Evolutionary conservation across 2,113 vertebrate genomes (phyloP).

Genomic region (Verasper variegatus): DNA sequence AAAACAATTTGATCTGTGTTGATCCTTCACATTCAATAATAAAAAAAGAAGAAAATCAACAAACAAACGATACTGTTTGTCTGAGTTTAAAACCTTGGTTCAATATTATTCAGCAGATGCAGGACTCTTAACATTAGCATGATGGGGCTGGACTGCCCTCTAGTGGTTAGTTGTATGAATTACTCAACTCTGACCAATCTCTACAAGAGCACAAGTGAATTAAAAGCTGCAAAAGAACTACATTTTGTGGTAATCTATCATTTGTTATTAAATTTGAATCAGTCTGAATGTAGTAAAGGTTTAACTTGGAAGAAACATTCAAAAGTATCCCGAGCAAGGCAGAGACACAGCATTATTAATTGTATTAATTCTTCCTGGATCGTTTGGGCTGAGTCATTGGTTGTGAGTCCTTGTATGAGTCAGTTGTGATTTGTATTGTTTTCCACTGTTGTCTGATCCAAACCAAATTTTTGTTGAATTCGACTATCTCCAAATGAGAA

Average conservation of each 20-base stretch:
- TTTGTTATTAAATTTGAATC: not conserved
- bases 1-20: not conserved
- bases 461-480: conserved; percentile 63
- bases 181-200: not conserved
- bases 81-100: not conserved
- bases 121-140: not conserved
- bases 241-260: not conserved
- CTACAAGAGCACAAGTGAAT: not conserved
- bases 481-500: not conserved
- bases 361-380: not conserved
- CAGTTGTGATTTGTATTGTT: conserved; percentile 1
- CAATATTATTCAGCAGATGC: conserved; percentile 6
- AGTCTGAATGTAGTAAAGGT: not conserved
- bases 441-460: conserved; percentile 48
- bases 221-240: not conserved
- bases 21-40: no score
- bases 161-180: conserved; percentile 29
- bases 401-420: conserved; percentile 59
- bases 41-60: not conserved
- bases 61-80: not conserved
- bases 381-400: not conserved
- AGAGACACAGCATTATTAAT: not conserved
- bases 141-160: conserved; percentile 48
- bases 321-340: not conserved
- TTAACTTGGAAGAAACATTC: not conserved